Base-by-base conservation (phyloP, 1,140 invertebrate genomes). In the Amyelois transitella region DNA sequence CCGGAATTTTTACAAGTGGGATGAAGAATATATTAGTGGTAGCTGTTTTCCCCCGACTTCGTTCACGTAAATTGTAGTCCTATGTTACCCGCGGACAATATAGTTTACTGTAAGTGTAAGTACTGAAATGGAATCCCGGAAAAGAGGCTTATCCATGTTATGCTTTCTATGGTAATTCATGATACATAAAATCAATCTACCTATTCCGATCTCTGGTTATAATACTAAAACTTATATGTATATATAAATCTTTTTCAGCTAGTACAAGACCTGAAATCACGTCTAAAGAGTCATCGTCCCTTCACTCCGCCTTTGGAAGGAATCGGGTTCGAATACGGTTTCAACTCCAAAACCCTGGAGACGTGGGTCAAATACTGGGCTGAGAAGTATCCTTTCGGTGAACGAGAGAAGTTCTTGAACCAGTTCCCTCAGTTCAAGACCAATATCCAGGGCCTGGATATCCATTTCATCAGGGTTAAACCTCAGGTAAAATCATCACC, bases 311-410 rank as follows among this genome's bases (percentile, higher is more conserved):
- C 93, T 0, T 64, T 96, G 20, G 91, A 94, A 81, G 91, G 89
- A 12, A 75, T 91, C 1, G 90, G 88, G 17, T 96, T 95, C 73
- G 77, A 91, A 43, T 95, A 96, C 77, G 94, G 94, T 2, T 92
- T 95, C 66, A 94, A 94, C 76, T 72, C 90, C 0, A 88, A 91
- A 5, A 88, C 91, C 58, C 64, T 96, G 17, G 77, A 89, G 21
- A 81, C 90, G 53, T 83, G 95, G 43, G 61, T 93, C 7, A 76
- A 91, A 38, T 92, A 94, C 78, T 93, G 93, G 94, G 75, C 80
- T 10, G 90, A 90, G 7, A 86, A 91, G 12, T 96, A 94, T 72
- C 43, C 56, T 44, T 96, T 94, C 93, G 80, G 67, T 52, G 71
- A 91, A 61, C 86, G 93, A n/a, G 92, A 95, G 79, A 69, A 69